Base-by-base conservation (phyloP, 2,888 invertebrate species). In the Bombylius discolor region DNA sequence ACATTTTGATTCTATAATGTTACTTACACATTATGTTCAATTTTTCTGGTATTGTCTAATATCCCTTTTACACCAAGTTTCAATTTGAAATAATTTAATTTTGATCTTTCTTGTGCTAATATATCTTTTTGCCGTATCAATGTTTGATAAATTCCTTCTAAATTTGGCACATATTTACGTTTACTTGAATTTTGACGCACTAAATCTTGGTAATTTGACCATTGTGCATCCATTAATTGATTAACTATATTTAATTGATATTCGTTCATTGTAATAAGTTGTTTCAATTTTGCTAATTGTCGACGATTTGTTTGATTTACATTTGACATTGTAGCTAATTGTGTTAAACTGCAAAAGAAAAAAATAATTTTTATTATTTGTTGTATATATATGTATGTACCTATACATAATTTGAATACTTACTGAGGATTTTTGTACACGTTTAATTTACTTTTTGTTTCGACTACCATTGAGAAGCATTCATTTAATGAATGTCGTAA, bases 121-220 rank as follows among this genome's bases (percentile, higher is more conserved):
- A 75, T 58, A 84, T 85, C 85, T 62, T 83, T 84, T 60, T 90
- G 85, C 58, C 81, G 82, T 36, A 86, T 82, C 65, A 92, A 75
- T 0, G 87, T 84, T 65, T 89, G 87, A 72, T 89, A 92, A 9
- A 90, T 81, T 39, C 83, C 81, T 65, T 90, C 89, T 63, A 88
- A 73, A 39, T 82, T 82, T 0, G 89, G 89, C 53, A 70, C 67
- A 58, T 70, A 67, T 67, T 72, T 69, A 56, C 68, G 67, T 2
- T 66, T 64, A 53, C 65, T 68, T 1, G 69, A 66, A 52, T 68
- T 75, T 64, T 74, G 76, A 55, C 70, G 77, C 55, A 70, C 74
- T 48, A 80, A 70, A 61, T 79, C 76, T 65, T 80, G 79, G 64
- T 78, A 80, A 57, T 80, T 81, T 36, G 82, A 80, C 90, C 90